phyloP scores from a whole-genome alignment of 2,888 invertebrate species.

The Caradrina kadenii region DNA sequence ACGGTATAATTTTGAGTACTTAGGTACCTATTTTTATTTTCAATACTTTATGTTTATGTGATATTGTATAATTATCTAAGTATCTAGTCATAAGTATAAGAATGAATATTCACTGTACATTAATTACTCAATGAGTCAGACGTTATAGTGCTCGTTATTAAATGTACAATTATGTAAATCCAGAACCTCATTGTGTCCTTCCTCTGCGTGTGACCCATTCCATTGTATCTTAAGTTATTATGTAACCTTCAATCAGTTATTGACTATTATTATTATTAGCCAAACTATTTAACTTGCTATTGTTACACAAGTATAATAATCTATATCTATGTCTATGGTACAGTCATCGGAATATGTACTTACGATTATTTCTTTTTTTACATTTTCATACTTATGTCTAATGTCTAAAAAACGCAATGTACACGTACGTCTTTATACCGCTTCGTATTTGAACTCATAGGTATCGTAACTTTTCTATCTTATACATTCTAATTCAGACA shows the following conservation, averaged over 20 bases:
- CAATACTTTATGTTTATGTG: slow-evolving; percentile 28
- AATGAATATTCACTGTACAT: slow-evolving; percentile 61
- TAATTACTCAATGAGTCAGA: slow-evolving; percentile 60
- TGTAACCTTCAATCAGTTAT: slow-evolving; percentile 26
- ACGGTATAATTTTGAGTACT: neutral
- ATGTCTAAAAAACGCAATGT: neutral
- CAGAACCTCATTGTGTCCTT: slow-evolving; percentile 50
- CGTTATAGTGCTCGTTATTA: slow-evolving; percentile 61
- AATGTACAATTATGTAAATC: slow-evolving; percentile 44
- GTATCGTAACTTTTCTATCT: slow-evolving; percentile 24
- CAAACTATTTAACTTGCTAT: slow-evolving; percentile 31
- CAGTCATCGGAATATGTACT: slow-evolving; percentile 2
- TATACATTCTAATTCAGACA: slow-evolving; percentile 17
- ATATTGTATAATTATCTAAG: slow-evolving; percentile 21
- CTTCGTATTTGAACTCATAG: slow-evolving; percentile 20
- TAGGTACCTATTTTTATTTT: slow-evolving; percentile 4
- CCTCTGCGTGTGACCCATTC: slow-evolving; percentile 47
- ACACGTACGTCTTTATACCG: slow-evolving; percentile 4
- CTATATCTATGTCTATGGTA: slow-evolving; percentile 19
- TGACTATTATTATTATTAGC: slow-evolving; percentile 42
- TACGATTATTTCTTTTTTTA: neutral
- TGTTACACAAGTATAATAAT: slow-evolving; percentile 21
- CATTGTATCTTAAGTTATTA: slow-evolving; percentile 28
- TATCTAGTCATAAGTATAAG: slow-evolving; percentile 44
- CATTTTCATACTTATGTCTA: neutral